phyloP scores from a whole-genome alignment of 2,888 invertebrate genomes.

The Agrotis puta region DNA sequence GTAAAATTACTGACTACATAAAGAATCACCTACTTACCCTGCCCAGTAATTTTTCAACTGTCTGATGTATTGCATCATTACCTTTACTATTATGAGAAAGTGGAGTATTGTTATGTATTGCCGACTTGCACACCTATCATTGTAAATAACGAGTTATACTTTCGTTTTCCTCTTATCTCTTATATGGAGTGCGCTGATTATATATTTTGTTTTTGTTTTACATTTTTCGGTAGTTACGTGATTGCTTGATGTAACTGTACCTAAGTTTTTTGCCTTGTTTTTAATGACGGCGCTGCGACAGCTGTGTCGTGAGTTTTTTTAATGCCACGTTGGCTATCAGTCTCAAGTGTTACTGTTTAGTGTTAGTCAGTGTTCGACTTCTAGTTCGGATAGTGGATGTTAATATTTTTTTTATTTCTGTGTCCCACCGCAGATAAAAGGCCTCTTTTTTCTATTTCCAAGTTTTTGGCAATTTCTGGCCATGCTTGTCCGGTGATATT shows the following conservation, averaged over 20 bases:
- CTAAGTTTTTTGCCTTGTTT: conserved; percentile 30
- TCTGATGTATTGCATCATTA: conserved; percentile 38
- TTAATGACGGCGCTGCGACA: conserved; percentile 23
- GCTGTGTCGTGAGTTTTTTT: conserved; percentile 3
- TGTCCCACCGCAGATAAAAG: too few species aligned
- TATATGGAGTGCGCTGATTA: conserved; percentile 52
- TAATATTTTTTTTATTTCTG: not conserved
- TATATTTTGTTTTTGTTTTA: conserved; percentile 42
- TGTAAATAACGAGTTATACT: conserved; percentile 56
- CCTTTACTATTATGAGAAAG: conserved; percentile 38
- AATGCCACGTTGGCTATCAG: not conserved
- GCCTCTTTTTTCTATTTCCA: too few species aligned
- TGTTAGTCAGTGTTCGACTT: not conserved
- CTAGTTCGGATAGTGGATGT: not conserved
- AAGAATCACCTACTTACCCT: not conserved
- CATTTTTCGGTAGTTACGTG: conserved; percentile 46
- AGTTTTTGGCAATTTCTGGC: too few species aligned
- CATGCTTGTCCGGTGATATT: too few species aligned
- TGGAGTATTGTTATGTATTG: conserved; percentile 38
- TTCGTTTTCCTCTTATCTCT: conserved; percentile 60
- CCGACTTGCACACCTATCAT: conserved; percentile 24
- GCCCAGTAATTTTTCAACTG: conserved; percentile 8
- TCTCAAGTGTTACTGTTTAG: not conserved
- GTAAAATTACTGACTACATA: not conserved
- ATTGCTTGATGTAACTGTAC: conserved; percentile 43